Base-by-base conservation (phyloP, 2,888 invertebrate genomes). In the Caprella mutica region DNA sequence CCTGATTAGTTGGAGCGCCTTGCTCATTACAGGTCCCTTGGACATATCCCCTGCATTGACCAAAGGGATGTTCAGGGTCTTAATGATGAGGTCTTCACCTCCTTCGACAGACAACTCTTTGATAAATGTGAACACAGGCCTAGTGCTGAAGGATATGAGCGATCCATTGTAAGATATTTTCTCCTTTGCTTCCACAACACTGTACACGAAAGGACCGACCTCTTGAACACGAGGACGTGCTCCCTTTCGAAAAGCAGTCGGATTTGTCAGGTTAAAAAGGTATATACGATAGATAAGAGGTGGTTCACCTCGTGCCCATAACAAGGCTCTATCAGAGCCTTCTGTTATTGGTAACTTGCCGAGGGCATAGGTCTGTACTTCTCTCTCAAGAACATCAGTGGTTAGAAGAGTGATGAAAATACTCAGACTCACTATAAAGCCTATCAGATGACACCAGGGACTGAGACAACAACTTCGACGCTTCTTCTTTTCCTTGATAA, bases 181-280 rank as follows among this genome's bases (percentile, higher is more conserved):
- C 29, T 88, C 84, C 71, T 89, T 89, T 72, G 88, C 21, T 38
- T 64, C 64, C 21, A 23, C 50, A 17, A 58, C 53, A 9, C 26
- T 38, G 74, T 92, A 93, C 0, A 88, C 85, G 70, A 86, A 90
- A 0, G 90, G 90, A 0, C 90, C 90, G 6, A 86, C 79, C 76
- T 90, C 82, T 66, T 84, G 74, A 2, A 90, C 77, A 55, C 77
- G 77, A 17, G 90, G 71, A 68, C 84, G 85, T 5, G 80, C 81
- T 1, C 75, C 71, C 0, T 79, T 76, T 71, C 68, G 62, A n/a
- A 72, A 68, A 42, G 71, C 71, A 1, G 67, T 58, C 5, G 68
- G 67, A 58, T 74, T 74, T n/a, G 66, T 67, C 35, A 72, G 55
- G 63, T 73, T 69, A 58, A 73, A 74, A 60, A 73, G 67, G 56